A percentile compares a stretch with the other conserved stretches of the same genome.
Evolutionary conservation across 2,113 vertebrate species (phyloP).

Genomic region (Chlorocebus sabaeus): DNA sequence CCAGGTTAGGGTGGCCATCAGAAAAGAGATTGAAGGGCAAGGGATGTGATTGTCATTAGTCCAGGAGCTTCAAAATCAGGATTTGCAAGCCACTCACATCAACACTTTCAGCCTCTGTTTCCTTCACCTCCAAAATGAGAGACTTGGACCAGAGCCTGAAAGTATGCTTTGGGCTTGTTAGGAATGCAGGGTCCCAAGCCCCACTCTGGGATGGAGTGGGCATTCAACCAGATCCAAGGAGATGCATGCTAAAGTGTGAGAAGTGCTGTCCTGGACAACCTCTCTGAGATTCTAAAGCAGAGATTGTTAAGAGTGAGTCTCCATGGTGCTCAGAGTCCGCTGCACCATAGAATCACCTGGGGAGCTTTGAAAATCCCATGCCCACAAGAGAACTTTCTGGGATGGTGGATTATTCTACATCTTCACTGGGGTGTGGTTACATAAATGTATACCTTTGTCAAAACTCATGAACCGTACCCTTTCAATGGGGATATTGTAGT

Average conservation of each 20-base stretch:
- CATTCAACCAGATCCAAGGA: background rate
- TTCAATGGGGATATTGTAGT: background rate
- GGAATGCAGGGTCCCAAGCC: background rate
- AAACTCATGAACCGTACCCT: background rate
- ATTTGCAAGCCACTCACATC: background rate
- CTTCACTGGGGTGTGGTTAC: background rate
- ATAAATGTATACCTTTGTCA: background rate
- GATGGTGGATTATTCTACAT: background rate
- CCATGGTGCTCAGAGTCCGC: background rate
- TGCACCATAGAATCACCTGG: background rate
- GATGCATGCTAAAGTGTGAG: background rate
- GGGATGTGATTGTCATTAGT: fast-evolving
- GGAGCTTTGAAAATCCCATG: background rate
- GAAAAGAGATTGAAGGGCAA: background rate
- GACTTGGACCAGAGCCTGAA: background rate
- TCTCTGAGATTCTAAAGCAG: background rate
- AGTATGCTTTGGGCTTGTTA: fast-evolving
- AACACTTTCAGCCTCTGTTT: background rate
- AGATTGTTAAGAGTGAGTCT: background rate
- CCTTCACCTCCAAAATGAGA: background rate
- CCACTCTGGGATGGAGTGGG: fast-evolving
- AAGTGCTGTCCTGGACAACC: background rate
- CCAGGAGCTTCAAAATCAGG: background rate
- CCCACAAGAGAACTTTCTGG: background rate
- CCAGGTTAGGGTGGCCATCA: background rate